These are phyloP conservation scores for Capreolus pygargus DNA, from an alignment of 2,113 vertebrate genomes.

Conservation along the genomic window DNA sequence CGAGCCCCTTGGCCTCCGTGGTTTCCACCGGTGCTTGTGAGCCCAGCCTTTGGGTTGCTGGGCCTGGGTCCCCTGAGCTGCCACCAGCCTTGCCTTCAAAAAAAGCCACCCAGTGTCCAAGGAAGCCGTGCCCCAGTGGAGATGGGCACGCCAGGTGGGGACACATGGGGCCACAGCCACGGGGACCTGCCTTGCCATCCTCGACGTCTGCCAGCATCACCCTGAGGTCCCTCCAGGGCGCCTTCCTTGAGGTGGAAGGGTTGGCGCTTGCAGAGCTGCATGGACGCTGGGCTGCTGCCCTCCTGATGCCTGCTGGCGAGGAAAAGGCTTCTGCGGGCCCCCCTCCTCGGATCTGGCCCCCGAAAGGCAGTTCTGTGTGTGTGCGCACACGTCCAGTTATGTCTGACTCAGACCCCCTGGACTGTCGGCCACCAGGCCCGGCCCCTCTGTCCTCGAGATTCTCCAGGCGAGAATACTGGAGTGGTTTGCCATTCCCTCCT, in stretches of 20 bases:
- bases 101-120: too few species aligned
- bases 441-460: neutral
- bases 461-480: neutral
- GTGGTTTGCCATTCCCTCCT: neutral
- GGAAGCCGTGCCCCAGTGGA: fast-evolving
- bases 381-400: neutral
- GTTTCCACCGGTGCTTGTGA: neutral
- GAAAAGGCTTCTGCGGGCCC: neutral
- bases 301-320: neutral
- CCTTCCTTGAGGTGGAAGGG: neutral
- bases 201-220: neutral
- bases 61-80: fast-evolving
- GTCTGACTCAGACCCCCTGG: neutral
- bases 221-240: neutral
- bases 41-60: neutral
- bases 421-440: neutral
- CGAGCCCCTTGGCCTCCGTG: neutral
- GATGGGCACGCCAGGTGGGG: fast-evolving
- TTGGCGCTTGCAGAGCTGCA: neutral
- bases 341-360: neutral
- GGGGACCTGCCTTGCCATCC: fast-evolving
- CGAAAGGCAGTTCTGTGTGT: neutral
- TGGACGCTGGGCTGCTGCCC: neutral
- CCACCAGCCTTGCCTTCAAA: neutral
- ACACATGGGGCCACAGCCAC: neutral